Evolutionary conservation across 2,888 invertebrate species (phyloP).

Genomic region (Gisinianus flammeolus): DNA sequence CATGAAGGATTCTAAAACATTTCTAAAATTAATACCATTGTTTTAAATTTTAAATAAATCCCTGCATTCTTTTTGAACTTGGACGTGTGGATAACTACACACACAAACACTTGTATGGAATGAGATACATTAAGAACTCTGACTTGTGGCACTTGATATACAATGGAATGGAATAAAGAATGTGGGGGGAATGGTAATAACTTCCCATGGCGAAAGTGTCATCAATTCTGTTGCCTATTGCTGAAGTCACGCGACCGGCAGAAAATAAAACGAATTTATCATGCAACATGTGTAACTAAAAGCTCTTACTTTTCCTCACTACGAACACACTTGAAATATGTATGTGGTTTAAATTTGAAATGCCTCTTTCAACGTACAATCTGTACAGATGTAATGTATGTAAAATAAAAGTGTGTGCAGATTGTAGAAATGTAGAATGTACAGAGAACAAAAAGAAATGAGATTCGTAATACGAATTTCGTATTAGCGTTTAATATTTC

Average conservation of each 20-base stretch:
- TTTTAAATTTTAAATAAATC: no score
- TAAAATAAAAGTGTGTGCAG: no score
- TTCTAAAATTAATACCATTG: not conserved
- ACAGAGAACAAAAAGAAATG: not conserved
- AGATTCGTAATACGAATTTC: no score
- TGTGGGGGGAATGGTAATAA: conserved; percentile 10
- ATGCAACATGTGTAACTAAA: not conserved
- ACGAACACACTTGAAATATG: not conserved
- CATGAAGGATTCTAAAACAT: not conserved
- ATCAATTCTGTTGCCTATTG: conserved; percentile 22
- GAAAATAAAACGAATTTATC: not conserved
- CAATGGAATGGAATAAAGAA: not conserved
- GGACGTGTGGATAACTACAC: not conserved
- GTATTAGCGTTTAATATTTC: conserved; percentile 7
- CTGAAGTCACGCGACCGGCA: conserved; percentile 28
- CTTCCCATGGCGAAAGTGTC: conserved; percentile 38
- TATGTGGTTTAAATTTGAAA: not conserved
- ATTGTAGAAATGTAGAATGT: not conserved
- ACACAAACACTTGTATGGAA: not conserved
- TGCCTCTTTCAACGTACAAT: no score
- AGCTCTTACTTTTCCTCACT: not conserved
- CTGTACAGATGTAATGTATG: no score
- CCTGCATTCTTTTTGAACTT: not conserved
- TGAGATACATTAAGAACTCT: not conserved
- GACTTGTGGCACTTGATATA: not conserved